Conservation (phyloP, 2,888 invertebrate species). For the Pherbina coryleti region DNA sequence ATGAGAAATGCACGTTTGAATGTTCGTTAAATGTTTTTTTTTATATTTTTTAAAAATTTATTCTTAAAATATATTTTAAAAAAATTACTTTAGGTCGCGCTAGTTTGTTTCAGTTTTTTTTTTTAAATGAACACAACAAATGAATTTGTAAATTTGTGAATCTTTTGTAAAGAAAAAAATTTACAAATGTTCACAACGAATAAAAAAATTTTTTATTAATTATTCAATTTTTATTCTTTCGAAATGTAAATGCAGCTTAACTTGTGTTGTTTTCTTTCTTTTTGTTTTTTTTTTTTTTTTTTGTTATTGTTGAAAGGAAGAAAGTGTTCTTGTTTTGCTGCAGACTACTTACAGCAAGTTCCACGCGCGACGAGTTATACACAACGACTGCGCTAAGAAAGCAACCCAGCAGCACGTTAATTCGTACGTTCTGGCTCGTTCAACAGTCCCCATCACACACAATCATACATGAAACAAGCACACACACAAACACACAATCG, state of each 20-base stretch:
- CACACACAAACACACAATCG: neutral
- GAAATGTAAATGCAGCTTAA: neutral
- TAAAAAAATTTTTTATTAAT: neutral
- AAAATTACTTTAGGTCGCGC: neutral
- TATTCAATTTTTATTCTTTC: neutral
- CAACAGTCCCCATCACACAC: neutral
- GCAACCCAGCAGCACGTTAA: conserved; percentile 13
- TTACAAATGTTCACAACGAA: neutral
- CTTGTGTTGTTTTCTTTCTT: too few species aligned
- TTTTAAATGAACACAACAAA: too few species aligned
- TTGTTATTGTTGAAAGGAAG: neutral
- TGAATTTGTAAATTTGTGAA: too few species aligned
- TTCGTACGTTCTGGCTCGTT: conserved; percentile 14
- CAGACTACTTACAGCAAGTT: conserved; percentile 4
- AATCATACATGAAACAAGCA: neutral
- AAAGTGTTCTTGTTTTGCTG: neutral
- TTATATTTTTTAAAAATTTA: neutral
- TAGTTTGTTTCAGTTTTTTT: too few species aligned
- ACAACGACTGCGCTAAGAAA: conserved; percentile 33
- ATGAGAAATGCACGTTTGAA: neutral
- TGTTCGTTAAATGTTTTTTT: neutral
- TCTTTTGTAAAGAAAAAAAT: too few species aligned
- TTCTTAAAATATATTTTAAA: neutral
- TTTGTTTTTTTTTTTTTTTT: neutral
- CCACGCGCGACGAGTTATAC: conserved; percentile 33